phyloP scores from a whole-genome alignment of 2,888 invertebrate genomes.

The Gryllus longicercus region DNA sequence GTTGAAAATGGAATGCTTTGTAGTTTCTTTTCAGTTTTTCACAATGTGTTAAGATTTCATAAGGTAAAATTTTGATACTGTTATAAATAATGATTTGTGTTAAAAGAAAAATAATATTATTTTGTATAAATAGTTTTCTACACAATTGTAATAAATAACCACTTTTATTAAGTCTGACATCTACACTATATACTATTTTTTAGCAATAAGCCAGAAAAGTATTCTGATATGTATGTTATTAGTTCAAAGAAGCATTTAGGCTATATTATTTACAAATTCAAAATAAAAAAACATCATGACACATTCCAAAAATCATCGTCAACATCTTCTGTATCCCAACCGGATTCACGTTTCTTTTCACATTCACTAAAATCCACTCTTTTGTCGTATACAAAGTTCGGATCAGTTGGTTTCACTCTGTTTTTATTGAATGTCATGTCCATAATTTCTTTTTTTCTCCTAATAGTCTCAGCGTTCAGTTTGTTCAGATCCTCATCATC shows the following conservation, averaged over 20 bases:
- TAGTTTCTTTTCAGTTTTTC: too few species aligned
- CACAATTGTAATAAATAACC: not conserved
- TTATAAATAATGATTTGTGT: not conserved
- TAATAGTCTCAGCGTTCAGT: constrained; percentile 46
- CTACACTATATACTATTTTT: too few species aligned
- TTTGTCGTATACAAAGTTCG: constrained; percentile 50
- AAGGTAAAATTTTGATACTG: too few species aligned
- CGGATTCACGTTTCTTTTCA: constrained; percentile 44
- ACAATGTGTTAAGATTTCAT: too few species aligned
- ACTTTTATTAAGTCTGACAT: too few species aligned
- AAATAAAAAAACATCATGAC: not conserved
- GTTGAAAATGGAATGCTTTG: too few species aligned
- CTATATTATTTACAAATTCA: too few species aligned
- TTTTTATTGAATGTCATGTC: constrained; percentile 49
- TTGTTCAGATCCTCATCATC: constrained; percentile 52
- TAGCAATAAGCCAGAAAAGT: too few species aligned
- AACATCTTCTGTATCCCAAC: constrained; percentile 45
- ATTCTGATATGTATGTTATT: too few species aligned
- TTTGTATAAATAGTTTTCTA: not conserved
- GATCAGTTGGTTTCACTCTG: constrained; percentile 47
- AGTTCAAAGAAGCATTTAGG: too few species aligned
- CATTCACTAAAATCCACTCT: constrained; percentile 45
- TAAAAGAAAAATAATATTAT: not conserved
- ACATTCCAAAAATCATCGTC: constrained; percentile 36
- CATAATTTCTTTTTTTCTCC: constrained; percentile 51